These are phyloP conservation scores for Aspidapion aeneum DNA, from an alignment of 2,888 invertebrate genomes.

Conservation along the genomic window DNA sequence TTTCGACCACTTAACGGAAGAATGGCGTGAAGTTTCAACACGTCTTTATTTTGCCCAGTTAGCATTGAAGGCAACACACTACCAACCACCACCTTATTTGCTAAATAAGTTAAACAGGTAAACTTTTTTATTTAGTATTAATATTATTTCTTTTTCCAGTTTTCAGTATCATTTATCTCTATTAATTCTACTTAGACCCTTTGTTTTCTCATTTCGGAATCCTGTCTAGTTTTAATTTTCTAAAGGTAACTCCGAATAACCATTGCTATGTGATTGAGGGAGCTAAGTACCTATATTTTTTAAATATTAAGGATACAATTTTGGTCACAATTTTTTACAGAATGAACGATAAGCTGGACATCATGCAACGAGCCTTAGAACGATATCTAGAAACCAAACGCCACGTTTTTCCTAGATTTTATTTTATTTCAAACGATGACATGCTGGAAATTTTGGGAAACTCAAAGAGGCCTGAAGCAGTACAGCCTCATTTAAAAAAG, in stretches of 20 bases:
- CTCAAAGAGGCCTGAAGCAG: conserved; percentile 75
- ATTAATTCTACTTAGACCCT: no score
- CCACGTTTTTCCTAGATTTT: conserved; percentile 81
- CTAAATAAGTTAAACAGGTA: conserved; percentile 59
- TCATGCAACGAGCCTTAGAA: conserved; percentile 79
- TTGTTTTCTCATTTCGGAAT: no score
- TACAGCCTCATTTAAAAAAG: conserved; percentile 85
- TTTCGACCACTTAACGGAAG: conserved; percentile 68
- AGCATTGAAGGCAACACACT: conserved; percentile 61
- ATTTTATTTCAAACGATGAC: conserved; percentile 81
- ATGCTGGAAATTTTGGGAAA: conserved; percentile 83
- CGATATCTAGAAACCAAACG: conserved; percentile 85
- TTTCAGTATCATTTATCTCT: no score
- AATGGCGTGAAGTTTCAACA: conserved; percentile 66
- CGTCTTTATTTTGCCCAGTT: conserved; percentile 54
- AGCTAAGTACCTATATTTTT: no score
- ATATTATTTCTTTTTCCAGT: no score
- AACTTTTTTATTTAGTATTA: no score
- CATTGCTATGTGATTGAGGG: no score
- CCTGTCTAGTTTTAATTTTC: no score
- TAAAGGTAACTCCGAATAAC: no score
- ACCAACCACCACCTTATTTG: conserved; percentile 58
- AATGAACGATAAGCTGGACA: conserved; percentile 74
- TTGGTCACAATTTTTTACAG: no score
- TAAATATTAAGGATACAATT: no score